Evolutionary conservation across 1,140 invertebrate genomes (phyloP), one percentile per base, ranked within the genome.

Genomic region (Heliconius hermathena): DNA sequence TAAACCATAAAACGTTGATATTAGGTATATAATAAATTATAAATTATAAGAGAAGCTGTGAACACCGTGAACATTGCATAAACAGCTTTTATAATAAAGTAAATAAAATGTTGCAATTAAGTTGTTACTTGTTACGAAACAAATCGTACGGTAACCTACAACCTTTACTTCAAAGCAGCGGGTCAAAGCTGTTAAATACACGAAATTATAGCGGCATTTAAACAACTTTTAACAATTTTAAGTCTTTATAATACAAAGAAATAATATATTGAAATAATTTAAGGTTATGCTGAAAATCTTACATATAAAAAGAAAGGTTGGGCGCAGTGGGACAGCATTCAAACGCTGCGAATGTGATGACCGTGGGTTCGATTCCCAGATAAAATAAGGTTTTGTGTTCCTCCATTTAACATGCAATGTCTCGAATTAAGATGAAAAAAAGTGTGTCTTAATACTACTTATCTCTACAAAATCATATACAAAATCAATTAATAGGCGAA

Each of bases 121-220:
- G 22, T 66, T 66, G 60, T 66, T 66, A 66, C 26, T 66, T 29
- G 60, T 66, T 66, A 16, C 26, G 9, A 66, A 66, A 66, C 22
- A 26, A 29, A 66, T 66, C 26, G 26, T 29, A 66, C n/a, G 60
- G 22, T 29, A 66, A 66, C 60, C 60, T 29, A 29, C 26, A 66
- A 66, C 60, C 60, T 66, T 66, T 29, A 29, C 60, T 29, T 66
- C 41, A 46, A 46, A 46, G 26, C 26, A 29, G 9, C 60, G 4
- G 60, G 60, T 29, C 60, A 66, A 66, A 66, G 60, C 26, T 26
- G 60, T 66, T 66, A 66, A 66, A 66, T 66, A 29, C 18, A 13
- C 5, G 26, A 66, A 26, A 66, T 66, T 29, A 29, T 29, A 13
- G 9, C 60, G 26, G 22, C 60, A 66, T 66, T 66, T 66, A 66